Evolutionary conservation across 2,797 vertebrate genomes (phyloP).

Genomic region (Adelosebastes latens): DNA sequence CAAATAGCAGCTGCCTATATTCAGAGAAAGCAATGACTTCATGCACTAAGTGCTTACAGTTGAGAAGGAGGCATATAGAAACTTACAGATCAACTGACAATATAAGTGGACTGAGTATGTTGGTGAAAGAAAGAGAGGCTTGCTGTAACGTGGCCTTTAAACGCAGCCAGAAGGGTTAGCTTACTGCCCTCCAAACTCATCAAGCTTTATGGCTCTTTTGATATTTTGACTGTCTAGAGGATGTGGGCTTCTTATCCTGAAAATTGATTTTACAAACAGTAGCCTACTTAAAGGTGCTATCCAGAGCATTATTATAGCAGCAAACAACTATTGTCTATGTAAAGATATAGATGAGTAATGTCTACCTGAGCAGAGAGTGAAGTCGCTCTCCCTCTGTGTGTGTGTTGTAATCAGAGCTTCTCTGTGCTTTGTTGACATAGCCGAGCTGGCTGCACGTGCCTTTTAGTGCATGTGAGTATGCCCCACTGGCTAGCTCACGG

Average conservation of each 20-base stretch:
- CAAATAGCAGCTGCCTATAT: conserved; percentile 51
- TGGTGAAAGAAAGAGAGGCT: conserved; percentile 23
- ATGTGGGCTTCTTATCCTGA: conserved; percentile 11
- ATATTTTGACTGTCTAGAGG: conserved; percentile 44
- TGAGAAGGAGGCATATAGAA: conserved; percentile 38
- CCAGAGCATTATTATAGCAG: background rate
- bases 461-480: background rate
- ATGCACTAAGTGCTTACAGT: conserved; percentile 46
- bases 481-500: background rate
- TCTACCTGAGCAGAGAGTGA: background rate
- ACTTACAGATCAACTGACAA: conserved; percentile 41
- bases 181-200: conserved; percentile 38
- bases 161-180: conserved; percentile 1
- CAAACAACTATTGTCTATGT: background rate
- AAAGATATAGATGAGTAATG: background rate
- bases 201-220: conserved; percentile 44
- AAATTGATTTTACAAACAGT: conserved; percentile 62
- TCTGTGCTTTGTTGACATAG: background rate
- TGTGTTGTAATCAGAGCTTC: background rate
- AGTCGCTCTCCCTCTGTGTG: background rate
- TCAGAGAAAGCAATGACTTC: conserved; percentile 56
- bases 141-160: conserved; percentile 58
- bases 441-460: fast-evolving
- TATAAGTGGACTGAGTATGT: conserved; percentile 15
- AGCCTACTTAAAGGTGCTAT: background rate